phyloP scores from a whole-genome alignment of 2,113 vertebrate genomes.

The Fulmarus glacialis region DNA sequence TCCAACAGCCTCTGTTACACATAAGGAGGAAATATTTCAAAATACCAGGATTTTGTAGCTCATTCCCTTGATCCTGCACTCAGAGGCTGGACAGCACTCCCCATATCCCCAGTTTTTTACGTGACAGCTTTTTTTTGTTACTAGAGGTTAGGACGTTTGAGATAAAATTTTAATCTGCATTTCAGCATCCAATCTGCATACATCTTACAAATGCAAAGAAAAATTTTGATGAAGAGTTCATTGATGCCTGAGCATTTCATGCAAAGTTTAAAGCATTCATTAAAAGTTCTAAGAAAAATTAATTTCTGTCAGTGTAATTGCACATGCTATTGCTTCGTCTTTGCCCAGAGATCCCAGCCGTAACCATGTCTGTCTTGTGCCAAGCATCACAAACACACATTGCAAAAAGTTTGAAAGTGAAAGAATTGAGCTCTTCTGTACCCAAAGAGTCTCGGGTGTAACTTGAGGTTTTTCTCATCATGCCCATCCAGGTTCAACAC shows the following conservation, averaged over 20 bases:
- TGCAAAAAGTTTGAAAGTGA: too few species aligned
- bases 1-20: background rate
- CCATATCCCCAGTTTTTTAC: background rate
- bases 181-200: background rate
- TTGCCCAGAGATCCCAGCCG: background rate
- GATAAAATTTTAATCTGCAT: background rate
- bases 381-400: background rate
- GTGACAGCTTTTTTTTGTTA: background rate
- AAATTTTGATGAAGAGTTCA: background rate
- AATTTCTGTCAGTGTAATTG: background rate
- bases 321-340: background rate
- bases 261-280: background rate
- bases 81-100: background rate
- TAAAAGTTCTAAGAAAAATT: background rate
- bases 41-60: background rate
- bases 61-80: background rate
- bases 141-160: background rate
- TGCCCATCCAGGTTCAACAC: rapidly evolving
- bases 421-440: background rate
- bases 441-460: rapidly evolving
- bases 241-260: background rate
- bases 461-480: background rate
- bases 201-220: background rate
- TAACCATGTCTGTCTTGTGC: rapidly evolving
- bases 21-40: background rate